Evolutionary conservation across 2,113 vertebrate genomes (phyloP).

Genomic region (Tetrao urogallus): DNA sequence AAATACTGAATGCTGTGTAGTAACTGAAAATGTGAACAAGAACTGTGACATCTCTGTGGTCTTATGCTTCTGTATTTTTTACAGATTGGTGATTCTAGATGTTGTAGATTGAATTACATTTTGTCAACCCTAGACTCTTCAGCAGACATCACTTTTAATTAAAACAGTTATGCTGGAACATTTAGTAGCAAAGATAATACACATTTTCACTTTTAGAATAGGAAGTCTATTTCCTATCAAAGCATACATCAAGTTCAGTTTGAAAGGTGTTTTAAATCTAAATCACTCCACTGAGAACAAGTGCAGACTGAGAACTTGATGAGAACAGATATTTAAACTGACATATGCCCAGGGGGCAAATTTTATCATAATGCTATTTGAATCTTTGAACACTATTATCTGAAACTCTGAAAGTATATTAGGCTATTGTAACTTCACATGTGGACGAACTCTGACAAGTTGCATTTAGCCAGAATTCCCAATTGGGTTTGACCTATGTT

Average conservation of each 20-base stretch:
- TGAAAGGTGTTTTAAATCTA: slow-evolving; percentile 62
- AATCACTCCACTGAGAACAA: slow-evolving; percentile 70
- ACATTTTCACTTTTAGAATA: slow-evolving; percentile 42
- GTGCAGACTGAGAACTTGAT: slow-evolving; percentile 56
- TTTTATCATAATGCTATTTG: slow-evolving; percentile 69
- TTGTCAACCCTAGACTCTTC: neutral
- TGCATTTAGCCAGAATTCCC: neutral
- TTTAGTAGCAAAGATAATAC: slow-evolving; percentile 3
- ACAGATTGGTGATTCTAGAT: neutral
- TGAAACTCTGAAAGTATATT: slow-evolving; percentile 45
- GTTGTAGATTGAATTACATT: neutral
- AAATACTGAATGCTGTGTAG: neutral
- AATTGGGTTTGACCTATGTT: neutral
- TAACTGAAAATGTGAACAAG: neutral
- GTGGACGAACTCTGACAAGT: neutral
- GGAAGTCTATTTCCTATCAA: slow-evolving; percentile 39
- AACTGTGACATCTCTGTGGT: neutral
- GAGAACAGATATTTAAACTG: slow-evolving; percentile 72
- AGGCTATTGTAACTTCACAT: slow-evolving; percentile 26
- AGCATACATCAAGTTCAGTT: slow-evolving; percentile 59
- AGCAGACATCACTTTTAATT: neutral
- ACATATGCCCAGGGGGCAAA: slow-evolving; percentile 58
- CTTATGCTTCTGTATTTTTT: neutral
- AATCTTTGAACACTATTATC: slow-evolving; percentile 68
- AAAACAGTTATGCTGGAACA: slow-evolving; percentile 20